Conservation (phyloP, 64 coral and sea anemone genomes). For the Stichodactyla helianthus region DNA sequence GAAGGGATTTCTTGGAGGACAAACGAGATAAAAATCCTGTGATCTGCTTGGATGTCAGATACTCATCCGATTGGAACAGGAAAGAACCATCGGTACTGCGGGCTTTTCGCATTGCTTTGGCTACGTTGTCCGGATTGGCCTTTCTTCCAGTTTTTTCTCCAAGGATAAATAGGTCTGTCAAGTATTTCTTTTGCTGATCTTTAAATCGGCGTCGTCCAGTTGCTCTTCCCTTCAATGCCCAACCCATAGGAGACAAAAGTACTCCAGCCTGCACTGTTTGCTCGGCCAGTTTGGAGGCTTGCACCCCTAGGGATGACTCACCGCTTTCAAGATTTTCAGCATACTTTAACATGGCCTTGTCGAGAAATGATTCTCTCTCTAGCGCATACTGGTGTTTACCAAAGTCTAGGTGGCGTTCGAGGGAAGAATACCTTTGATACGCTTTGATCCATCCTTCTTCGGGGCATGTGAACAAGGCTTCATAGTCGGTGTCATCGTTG, state of each 20-base stretch:
- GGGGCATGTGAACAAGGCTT: constrained; percentile 42
- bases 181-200: constrained; percentile 32
- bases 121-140: neutral
- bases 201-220: neutral
- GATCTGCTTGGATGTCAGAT: constrained; percentile 14
- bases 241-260: too few species aligned
- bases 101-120: constrained; percentile 19
- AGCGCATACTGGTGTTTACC: too few species aligned
- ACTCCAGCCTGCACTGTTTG: too few species aligned
- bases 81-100: constrained; percentile 21
- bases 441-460: too few species aligned
- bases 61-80: constrained; percentile 41
- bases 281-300: too few species aligned
- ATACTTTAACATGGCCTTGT: too few species aligned
- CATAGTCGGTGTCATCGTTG: constrained; percentile 33
- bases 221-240: neutral
- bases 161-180: constrained; percentile 18
- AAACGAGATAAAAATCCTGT: constrained; percentile 27
- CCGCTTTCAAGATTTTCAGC: too few species aligned
- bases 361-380: too few species aligned
- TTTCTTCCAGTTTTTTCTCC: constrained; percentile 19
- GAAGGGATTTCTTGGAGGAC: constrained; percentile 10
- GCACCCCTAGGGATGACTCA: neutral
- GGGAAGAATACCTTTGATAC: too few species aligned
- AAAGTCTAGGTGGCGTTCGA: too few species aligned